A percentile compares a stretch with the other conserved stretches of the same genome.
These are phyloP conservation scores for Microctenopoma stevenorrisi DNA, from an alignment of 2,797 vertebrate species.

Conservation along the genomic window DNA sequence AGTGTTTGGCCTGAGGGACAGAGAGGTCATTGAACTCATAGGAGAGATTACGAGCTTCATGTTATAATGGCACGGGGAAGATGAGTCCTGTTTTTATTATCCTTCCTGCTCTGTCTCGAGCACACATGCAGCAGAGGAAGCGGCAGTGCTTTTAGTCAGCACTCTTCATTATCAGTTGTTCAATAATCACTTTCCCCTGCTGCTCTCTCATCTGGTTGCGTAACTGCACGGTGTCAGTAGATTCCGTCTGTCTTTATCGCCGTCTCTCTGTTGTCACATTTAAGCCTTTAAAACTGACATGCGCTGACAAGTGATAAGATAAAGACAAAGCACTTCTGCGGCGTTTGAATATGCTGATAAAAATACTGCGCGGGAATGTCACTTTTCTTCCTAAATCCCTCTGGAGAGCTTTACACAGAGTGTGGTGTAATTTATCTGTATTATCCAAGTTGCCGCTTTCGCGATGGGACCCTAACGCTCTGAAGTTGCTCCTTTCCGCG, in stretches of 20 bases:
- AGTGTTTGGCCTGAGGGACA: slow-evolving; percentile 16
- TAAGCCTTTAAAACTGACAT: slow-evolving; percentile 22
- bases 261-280: slow-evolving; percentile 1
- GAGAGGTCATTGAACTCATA: background rate
- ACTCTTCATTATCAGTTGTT: slow-evolving; percentile 2
- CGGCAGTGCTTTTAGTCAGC: slow-evolving; percentile 7
- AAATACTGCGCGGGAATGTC: slow-evolving; percentile 8
- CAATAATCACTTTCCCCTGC: background rate
- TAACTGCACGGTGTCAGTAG: slow-evolving; percentile 3
- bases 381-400: slow-evolving; percentile 10
- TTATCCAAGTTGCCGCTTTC: slow-evolving; percentile 4
- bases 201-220: slow-evolving; percentile 4
- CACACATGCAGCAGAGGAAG: background rate
- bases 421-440: background rate
- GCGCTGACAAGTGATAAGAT: slow-evolving; percentile 26
- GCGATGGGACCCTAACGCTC: background rate
- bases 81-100: background rate
- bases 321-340: slow-evolving; percentile 23
- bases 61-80: slow-evolving; percentile 6
- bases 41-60: slow-evolving; percentile 7
- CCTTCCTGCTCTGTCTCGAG: background rate
- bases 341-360: slow-evolving; percentile 23
- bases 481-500: background rate
- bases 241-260: slow-evolving; percentile 7
- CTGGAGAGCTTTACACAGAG: background rate